Evolutionary conservation across 2,113 vertebrate genomes (phyloP).

Genomic region (Bagarius yarrelli): DNA sequence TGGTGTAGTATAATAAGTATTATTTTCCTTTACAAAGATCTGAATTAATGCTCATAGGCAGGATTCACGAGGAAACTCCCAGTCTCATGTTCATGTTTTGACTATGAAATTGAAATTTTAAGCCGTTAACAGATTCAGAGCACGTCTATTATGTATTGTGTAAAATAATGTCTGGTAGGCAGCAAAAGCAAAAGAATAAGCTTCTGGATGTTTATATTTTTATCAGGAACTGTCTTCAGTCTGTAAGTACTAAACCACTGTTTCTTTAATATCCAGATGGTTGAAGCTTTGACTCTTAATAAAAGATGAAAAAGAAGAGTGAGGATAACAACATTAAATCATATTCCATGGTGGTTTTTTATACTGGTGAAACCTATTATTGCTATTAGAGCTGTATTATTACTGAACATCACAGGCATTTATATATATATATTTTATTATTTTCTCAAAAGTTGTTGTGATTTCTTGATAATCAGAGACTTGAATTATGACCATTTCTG

Average conservation of each 20-base stretch:
- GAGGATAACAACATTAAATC: conserved; percentile 43
- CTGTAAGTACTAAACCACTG: conserved; percentile 2
- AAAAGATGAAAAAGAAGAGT: conserved; percentile 51
- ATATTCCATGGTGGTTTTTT: conserved; percentile 47
- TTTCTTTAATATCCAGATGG: neutral
- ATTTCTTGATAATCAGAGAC: neutral
- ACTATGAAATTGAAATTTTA: conserved; percentile 30
- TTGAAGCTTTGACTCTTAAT: neutral
- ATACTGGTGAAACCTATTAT: conserved; percentile 44
- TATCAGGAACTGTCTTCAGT: conserved; percentile 3
- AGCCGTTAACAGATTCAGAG: conserved; percentile 23
- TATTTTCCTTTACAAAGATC: conserved; percentile 84
- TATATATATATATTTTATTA: neutral
- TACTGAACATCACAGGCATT: neutral
- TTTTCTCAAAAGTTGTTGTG: neutral
- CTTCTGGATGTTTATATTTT: conserved; percentile 3
- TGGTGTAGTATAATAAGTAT: conserved; percentile 81
- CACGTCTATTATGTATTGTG: conserved; percentile 24
- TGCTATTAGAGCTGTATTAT: conserved; percentile 66
- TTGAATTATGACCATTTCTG: neutral
- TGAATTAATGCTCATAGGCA: conserved; percentile 72
- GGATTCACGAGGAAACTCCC: conserved; percentile 59
- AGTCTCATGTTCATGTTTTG: too few relatives aligned
- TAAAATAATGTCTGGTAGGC: conserved; percentile 2
- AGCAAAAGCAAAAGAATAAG: conserved; percentile 26